phyloP scores from a whole-genome alignment of 1,140 invertebrate genomes.

The Brachionus asplanchnoidis region DNA sequence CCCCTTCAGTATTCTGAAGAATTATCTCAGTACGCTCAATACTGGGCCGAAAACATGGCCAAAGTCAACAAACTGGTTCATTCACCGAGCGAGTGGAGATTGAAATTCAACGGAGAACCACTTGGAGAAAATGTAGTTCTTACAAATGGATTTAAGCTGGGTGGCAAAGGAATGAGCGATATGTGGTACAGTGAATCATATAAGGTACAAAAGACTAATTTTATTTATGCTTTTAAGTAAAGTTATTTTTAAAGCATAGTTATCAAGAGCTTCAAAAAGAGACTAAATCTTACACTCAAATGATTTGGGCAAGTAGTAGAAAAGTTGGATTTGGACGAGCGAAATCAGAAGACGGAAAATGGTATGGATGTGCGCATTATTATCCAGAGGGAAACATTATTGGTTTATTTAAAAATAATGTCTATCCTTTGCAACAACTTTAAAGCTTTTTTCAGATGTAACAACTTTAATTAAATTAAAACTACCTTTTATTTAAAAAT shows the following conservation, averaged over 20 bases:
- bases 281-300: conserved; percentile 76
- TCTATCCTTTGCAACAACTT: conserved; percentile 62
- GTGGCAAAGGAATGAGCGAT: conserved; percentile 28
- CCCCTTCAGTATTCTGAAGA: conserved; percentile 62
- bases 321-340: conserved; percentile 78
- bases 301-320: conserved; percentile 76
- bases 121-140: conserved; percentile 40
- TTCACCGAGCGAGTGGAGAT: conserved; percentile 41
- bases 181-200: conserved; percentile 35
- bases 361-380: conserved; percentile 72
- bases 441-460: neutral
- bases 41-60: conserved; percentile 74
- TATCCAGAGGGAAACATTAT: conserved; percentile 71
- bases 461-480: neutral
- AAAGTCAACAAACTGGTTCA: conserved; percentile 68
- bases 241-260: conserved; percentile 8
- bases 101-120: conserved; percentile 8
- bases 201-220: neutral
- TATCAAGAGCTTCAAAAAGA: conserved; percentile 35
- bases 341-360: conserved; percentile 64
- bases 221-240: neutral
- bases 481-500: neutral
- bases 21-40: conserved; percentile 64
- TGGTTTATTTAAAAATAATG: conserved; percentile 70
- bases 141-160: conserved; percentile 36